Evolutionary conservation across 2,797 vertebrate genomes (phyloP).

Genomic region (Phylloscopus collybita): DNA sequence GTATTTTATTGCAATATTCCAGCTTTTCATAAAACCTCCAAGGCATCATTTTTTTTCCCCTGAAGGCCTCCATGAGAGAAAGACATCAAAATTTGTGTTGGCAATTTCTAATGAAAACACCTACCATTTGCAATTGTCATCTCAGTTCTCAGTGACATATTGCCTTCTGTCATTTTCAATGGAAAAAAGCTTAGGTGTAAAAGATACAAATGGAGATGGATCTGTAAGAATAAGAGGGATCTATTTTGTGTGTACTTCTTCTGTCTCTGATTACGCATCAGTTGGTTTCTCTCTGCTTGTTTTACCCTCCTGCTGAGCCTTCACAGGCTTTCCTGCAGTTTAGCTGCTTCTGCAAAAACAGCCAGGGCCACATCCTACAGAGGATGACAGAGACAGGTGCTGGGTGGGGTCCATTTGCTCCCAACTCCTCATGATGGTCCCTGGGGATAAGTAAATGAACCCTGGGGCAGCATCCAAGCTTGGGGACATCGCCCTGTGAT

Average conservation of each 20-base stretch:
- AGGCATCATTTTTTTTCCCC: background rate
- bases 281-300: background rate
- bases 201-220: background rate
- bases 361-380: background rate
- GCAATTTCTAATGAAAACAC: constrained; percentile 16
- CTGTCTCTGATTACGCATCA: background rate
- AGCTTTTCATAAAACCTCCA: constrained; percentile 29
- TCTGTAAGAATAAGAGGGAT: background rate
- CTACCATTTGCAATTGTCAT: background rate
- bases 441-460: background rate
- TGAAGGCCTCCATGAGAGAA: background rate
- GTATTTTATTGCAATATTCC: constrained; percentile 46
- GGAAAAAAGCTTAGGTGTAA: background rate
- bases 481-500: background rate
- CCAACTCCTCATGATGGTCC: background rate
- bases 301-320: background rate
- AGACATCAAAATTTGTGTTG: background rate
- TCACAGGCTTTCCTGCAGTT: background rate
- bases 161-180: background rate
- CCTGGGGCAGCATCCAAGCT: background rate
- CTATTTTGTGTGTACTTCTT: background rate
- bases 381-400: background rate
- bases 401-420: background rate
- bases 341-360: background rate
- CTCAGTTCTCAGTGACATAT: background rate